Conservation (phyloP, 1,140 invertebrate species). For the Drosophila triauraria region DNA sequence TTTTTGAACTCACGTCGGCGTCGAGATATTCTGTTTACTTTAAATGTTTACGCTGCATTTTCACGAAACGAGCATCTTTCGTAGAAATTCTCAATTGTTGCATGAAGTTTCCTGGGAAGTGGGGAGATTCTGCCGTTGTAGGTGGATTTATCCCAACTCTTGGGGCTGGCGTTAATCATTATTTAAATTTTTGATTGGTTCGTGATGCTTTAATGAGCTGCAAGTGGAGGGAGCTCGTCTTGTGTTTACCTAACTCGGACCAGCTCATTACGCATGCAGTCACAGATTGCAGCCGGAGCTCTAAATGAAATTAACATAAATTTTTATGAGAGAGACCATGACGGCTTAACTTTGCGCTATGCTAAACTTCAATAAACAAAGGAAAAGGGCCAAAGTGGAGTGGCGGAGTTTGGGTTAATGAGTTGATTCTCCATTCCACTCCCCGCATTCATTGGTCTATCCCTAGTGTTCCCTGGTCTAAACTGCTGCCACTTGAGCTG, state of each 20-base stretch:
- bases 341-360: conserved; percentile 71
- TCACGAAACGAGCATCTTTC: conserved; percentile 71
- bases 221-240: conserved; percentile 4
- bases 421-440: conserved; percentile 26
- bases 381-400: conserved; percentile 22
- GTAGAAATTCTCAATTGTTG: conserved; percentile 76
- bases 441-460: conserved; percentile 47
- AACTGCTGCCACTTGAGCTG: conserved; percentile 78
- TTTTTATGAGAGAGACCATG: conserved; percentile 72
- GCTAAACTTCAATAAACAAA: conserved; percentile 78
- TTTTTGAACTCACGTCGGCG: conserved; percentile 63
- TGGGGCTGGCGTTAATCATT: conserved; percentile 67
- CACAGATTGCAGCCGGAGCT: conserved; percentile 60
- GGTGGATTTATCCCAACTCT: conserved; percentile 36
- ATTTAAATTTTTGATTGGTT: conserved; percentile 76
- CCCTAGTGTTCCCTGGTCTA: conserved; percentile 36
- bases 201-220: conserved; percentile 53
- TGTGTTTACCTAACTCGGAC: conserved; percentile 61
- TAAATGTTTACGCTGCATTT: conserved; percentile 74
- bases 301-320: conserved; percentile 81
- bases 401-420: conserved; percentile 35
- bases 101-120: conserved; percentile 49
- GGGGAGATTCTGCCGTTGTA: conserved; percentile 31
- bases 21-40: conserved; percentile 62
- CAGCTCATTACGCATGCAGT: conserved; percentile 76